A percentile compares a stretch with the other conserved stretches of the same genome.
These are phyloP conservation scores for Melanostigma gelatinosum DNA, from an alignment of 2,113 vertebrate genomes.

Conservation along the genomic window DNA sequence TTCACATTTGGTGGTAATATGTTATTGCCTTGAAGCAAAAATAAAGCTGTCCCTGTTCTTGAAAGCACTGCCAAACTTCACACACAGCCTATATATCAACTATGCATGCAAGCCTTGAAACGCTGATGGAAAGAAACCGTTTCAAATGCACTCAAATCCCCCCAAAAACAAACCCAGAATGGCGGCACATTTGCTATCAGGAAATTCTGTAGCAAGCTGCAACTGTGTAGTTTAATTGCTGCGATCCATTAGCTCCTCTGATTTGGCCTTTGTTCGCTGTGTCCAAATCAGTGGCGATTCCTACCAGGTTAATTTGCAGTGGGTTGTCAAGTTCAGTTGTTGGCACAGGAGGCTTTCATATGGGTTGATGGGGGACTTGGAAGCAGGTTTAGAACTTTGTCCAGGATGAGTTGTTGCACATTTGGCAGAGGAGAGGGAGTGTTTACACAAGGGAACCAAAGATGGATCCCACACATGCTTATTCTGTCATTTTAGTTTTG, in stretches of 20 bases:
- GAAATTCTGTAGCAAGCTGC: constrained; percentile 50
- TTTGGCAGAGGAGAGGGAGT: constrained; percentile 5
- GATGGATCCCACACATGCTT: constrained; percentile 41
- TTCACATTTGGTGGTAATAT: constrained; percentile 36
- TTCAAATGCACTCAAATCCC: constrained; percentile 27
- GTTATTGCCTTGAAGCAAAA: constrained; percentile 50
- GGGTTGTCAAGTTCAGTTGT: constrained; percentile 34
- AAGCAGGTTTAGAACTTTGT: constrained; percentile 15
- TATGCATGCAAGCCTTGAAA: constrained; percentile 48
- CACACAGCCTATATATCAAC: constrained; percentile 54
- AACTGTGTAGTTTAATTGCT: constrained; percentile 58
- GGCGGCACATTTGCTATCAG: constrained; percentile 32
- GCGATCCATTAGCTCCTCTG: constrained; percentile 60
- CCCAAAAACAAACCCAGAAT: constrained; percentile 28
- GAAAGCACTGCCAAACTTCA: constrained; percentile 40
- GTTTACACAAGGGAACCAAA: constrained; percentile 29
- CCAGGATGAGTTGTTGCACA: constrained; percentile 21
- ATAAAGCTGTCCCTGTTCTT: constrained; percentile 45
- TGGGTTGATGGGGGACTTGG: constrained; percentile 12
- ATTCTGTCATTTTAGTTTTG: constrained; percentile 16
- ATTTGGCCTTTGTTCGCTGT: constrained; percentile 60
- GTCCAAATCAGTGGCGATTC: constrained; percentile 67
- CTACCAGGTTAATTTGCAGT: constrained; percentile 66
- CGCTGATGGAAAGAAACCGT: constrained; percentile 36
- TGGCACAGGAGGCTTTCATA: constrained; percentile 21